Conservation (phyloP, 2,888 invertebrate species). For the Agrotis ipsilon region DNA sequence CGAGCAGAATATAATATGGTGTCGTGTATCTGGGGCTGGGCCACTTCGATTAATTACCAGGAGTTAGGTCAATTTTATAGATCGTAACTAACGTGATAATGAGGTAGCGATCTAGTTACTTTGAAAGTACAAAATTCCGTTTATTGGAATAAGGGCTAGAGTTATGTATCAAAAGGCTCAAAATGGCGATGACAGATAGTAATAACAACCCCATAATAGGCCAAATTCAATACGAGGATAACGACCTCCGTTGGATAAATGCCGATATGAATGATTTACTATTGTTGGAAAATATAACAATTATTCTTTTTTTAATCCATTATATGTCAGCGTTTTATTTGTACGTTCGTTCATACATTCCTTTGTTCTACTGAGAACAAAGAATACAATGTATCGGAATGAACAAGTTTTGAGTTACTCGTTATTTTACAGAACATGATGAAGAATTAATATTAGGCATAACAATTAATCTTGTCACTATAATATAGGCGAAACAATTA, state of each 20-base stretch:
- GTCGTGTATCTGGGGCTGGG: conserved; percentile 24
- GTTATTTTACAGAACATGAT: neutral
- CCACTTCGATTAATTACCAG: neutral
- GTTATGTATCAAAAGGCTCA: neutral
- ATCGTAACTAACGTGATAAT: conserved; percentile 6
- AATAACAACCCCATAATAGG: neutral
- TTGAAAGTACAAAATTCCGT: neutral
- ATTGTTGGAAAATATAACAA: conserved; percentile 1
- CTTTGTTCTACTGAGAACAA: conserved; percentile 23
- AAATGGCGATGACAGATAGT: neutral
- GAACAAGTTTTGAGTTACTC: neutral
- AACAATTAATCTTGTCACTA: no score
- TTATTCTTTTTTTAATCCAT: conserved; percentile 1
- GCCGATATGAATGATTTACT: conserved; percentile 9
- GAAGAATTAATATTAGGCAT: no score
- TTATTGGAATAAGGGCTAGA: neutral
- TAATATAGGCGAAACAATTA: neutral
- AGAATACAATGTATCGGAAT: conserved; percentile 1
- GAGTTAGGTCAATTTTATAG: conserved; percentile 2
- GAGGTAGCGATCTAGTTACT: neutral
- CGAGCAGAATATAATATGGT: conserved; percentile 14
- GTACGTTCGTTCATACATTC: neutral
- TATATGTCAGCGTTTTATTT: conserved; percentile 6
- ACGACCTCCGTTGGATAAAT: neutral
- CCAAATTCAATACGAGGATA: neutral